phyloP scores from a whole-genome alignment of 2,888 invertebrate species.

The Tiphia femorata region DNA sequence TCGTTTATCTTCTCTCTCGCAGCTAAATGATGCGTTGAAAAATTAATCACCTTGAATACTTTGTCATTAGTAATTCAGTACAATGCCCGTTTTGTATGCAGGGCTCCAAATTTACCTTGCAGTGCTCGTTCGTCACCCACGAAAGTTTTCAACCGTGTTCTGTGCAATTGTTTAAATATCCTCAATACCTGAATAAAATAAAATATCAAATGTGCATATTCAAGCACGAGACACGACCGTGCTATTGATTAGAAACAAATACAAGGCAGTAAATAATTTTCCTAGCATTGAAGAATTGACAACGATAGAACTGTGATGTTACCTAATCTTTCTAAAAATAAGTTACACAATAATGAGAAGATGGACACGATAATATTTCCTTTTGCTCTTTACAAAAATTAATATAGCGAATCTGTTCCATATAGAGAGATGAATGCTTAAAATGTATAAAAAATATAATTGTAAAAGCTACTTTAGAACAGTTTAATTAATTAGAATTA shows the following conservation, averaged over 20 bases:
- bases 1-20: constrained; percentile 82
- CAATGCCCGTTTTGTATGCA: not conserved
- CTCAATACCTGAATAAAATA: constrained; percentile 73
- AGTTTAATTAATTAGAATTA: not conserved
- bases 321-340: too few relatives aligned
- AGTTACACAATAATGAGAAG: too few relatives aligned
- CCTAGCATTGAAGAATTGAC: too few relatives aligned
- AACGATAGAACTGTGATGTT: too few relatives aligned
- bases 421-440: not conserved
- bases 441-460: not conserved
- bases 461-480: not conserved
- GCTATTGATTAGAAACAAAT: too few relatives aligned
- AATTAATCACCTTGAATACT: constrained; percentile 4
- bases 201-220: not conserved
- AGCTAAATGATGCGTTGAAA: constrained; percentile 61
- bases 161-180: constrained; percentile 81
- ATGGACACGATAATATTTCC: too few relatives aligned
- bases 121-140: constrained; percentile 76
- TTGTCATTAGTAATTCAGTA: not conserved
- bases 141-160: constrained; percentile 78
- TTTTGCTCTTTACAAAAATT: too few relatives aligned
- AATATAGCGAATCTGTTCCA: too few relatives aligned
- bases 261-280: too few relatives aligned
- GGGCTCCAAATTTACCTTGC: constrained; percentile 53
- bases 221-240: not conserved